Percentiles rank a stretch among this genome's conserved stretches.
phyloP scores from a whole-genome alignment of 2,113 vertebrate genomes.

The Cryptomyrus ogoouensis region DNA sequence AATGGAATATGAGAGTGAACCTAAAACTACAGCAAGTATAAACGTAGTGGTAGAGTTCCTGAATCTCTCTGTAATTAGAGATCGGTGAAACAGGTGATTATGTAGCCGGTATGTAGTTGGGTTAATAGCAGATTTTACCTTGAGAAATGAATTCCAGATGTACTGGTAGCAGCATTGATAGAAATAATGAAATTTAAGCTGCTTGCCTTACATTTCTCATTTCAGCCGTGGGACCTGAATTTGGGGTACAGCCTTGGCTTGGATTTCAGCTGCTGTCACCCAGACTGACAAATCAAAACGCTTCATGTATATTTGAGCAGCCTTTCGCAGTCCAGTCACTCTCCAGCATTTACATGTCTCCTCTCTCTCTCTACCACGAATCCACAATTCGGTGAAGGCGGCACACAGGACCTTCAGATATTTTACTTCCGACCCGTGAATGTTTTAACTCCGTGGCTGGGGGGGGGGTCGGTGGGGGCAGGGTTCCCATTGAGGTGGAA shows the following conservation, averaged over 20 bases:
- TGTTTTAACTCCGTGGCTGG: not conserved
- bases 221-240: not conserved
- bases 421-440: not conserved
- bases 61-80: not conserved
- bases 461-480: not conserved
- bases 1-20: not conserved
- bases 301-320: not conserved
- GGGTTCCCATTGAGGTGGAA: not conserved
- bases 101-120: not conserved
- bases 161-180: not conserved
- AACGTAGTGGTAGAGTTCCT: not conserved
- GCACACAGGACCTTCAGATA: not conserved
- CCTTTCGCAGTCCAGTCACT: not conserved
- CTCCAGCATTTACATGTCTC: not conserved
- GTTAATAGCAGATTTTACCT: not conserved
- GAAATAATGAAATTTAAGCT: not conserved
- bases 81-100: not conserved
- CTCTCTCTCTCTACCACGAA: not conserved
- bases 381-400: not conserved
- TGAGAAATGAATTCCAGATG: not conserved
- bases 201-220: not conserved
- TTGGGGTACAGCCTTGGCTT: not conserved
- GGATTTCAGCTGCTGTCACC: not conserved
- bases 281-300: not conserved
- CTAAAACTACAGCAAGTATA: not conserved